These are phyloP conservation scores for Magallana ariakensis DNA, from an alignment of 1,140 invertebrate genomes.

Conservation along the genomic window DNA sequence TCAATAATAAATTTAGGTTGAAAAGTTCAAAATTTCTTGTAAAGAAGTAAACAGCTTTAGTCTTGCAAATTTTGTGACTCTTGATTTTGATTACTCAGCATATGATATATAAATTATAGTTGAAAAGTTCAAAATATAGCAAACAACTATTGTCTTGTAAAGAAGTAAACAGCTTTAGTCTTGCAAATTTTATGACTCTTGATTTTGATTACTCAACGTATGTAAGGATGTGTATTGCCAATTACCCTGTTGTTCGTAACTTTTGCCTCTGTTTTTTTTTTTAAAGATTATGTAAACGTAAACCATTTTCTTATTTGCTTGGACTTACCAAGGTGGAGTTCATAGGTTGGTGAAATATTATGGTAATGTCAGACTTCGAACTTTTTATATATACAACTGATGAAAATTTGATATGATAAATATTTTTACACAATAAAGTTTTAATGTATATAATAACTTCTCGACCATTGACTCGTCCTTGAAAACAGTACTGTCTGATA, in stretches of 20 bases:
- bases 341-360: not conserved
- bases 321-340: not conserved
- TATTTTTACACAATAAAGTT: not conserved
- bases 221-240: not conserved
- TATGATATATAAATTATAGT: not conserved
- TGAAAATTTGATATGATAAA: conserved; percentile 8
- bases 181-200: not conserved
- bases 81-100: conserved; percentile 3
- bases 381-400: not conserved
- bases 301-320: not conserved
- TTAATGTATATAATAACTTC: conserved; percentile 7
- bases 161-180: not conserved
- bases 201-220: conserved; percentile 1
- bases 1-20: conserved; percentile 9
- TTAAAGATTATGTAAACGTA: not conserved
- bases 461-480: conserved; percentile 4
- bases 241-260: conserved; percentile 6
- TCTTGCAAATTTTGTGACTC: not conserved
- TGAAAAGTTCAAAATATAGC: conserved; percentile 16
- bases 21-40: conserved; percentile 17
- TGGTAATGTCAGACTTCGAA: not conserved
- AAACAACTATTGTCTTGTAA: not conserved
- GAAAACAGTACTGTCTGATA: not conserved
- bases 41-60: not conserved
- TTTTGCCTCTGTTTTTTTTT: not conserved